A percentile compares a stretch with the other conserved stretches of the same genome.
phyloP scores from a whole-genome alignment of 2,113 vertebrate species.

The Polyodon spathula region DNA sequence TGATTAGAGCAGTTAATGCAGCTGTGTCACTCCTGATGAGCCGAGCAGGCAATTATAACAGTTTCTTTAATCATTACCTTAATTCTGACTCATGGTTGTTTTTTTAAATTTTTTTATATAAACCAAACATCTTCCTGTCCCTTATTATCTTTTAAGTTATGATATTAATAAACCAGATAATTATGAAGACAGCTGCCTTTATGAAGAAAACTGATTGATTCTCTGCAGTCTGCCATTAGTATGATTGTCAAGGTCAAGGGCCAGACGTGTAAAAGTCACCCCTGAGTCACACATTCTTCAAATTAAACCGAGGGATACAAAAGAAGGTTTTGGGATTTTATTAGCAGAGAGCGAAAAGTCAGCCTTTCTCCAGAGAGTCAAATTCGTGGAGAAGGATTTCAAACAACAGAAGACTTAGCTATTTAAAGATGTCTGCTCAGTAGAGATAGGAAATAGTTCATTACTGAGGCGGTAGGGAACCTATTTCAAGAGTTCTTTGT shows the following conservation, averaged over 20 bases:
- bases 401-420: slow-evolving; percentile 73
- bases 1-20: too few species aligned
- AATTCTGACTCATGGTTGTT: not conserved
- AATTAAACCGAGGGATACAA: slow-evolving; percentile 63
- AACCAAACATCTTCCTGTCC: slow-evolving; percentile 22
- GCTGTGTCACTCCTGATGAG: slow-evolving; percentile 51
- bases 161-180: slow-evolving; percentile 77
- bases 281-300: slow-evolving; percentile 62
- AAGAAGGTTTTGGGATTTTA: slow-evolving; percentile 53
- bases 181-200: slow-evolving; percentile 69
- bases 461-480: slow-evolving; percentile 64
- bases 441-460: slow-evolving; percentile 86
- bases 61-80: not conserved
- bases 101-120: not conserved
- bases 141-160: slow-evolving; percentile 54
- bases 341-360: slow-evolving; percentile 48
- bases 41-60: slow-evolving; percentile 55
- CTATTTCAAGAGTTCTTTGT: slow-evolving; percentile 66
- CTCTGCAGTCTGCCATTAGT: slow-evolving; percentile 56
- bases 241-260: slow-evolving; percentile 84
- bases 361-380: slow-evolving; percentile 54
- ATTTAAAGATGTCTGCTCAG: slow-evolving; percentile 79
- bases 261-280: slow-evolving; percentile 75
- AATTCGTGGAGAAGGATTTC: slow-evolving; percentile 73
- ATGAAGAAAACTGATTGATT: slow-evolving; percentile 63